Evolutionary conservation across 2,888 invertebrate species (phyloP).

Genomic region (Chrysomela aeneicollis): DNA sequence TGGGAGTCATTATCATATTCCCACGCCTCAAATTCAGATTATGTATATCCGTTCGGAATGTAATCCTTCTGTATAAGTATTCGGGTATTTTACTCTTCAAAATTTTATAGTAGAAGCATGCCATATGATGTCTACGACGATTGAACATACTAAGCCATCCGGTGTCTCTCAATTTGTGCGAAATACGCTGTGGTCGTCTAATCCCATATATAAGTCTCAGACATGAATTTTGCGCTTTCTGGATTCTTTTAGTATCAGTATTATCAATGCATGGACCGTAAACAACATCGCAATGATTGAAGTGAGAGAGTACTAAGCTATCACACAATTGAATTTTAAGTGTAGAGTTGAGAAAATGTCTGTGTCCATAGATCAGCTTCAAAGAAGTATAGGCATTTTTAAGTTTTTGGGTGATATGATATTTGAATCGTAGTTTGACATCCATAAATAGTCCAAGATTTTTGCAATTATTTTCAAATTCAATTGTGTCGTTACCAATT

Average conservation of each 20-base stretch:
- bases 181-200: constrained; percentile 8
- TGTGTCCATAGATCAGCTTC: not conserved
- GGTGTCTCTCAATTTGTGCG: not conserved
- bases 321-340: not conserved
- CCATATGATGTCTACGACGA: not conserved
- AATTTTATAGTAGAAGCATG: constrained; percentile 3
- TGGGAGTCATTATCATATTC: constrained; percentile 1
- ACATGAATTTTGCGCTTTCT: not conserved
- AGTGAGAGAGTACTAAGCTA: constrained; percentile 4
- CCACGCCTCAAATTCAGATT: constrained; percentile 1
- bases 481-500: not conserved
- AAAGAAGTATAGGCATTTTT: not conserved
- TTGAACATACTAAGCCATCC: constrained; percentile 4
- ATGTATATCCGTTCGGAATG: not conserved
- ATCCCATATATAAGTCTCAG: constrained; percentile 1
- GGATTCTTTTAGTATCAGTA: not conserved
- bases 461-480: not conserved
- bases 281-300: not conserved
- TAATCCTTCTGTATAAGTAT: not conserved
- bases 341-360: constrained; percentile 2
- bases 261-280: not conserved
- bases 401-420: constrained; percentile 5
- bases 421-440: no score
- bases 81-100: not conserved
- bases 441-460: constrained; percentile 5